phyloP scores from a whole-genome alignment of 1,140 invertebrate genomes.

The Dendroctonus ponderosae region DNA sequence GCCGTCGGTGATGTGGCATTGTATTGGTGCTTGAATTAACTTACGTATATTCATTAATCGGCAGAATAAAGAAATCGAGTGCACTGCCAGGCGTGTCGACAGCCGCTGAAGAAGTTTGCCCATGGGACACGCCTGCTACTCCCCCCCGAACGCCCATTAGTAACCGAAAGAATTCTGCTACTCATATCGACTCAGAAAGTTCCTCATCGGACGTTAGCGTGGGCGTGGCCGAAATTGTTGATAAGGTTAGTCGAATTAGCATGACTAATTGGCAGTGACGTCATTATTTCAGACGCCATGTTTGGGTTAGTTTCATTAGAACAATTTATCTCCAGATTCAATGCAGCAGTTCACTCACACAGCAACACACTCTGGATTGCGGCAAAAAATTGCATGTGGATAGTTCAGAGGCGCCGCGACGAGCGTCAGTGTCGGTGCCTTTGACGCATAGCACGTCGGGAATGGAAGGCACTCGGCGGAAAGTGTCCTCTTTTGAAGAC shows the following conservation, averaged over 20 bases:
- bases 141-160: constrained; percentile 44
- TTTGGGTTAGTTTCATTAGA: too few relatives aligned
- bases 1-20: too few relatives aligned
- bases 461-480: constrained; percentile 37
- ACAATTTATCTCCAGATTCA: constrained; percentile 32
- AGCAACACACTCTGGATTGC: constrained; percentile 62
- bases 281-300: too few relatives aligned
- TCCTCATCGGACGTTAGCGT: constrained; percentile 72
- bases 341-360: constrained; percentile 55
- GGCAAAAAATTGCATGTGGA: constrained; percentile 50
- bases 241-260: constrained; percentile 49
- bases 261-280: too few relatives aligned
- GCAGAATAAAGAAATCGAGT: constrained; percentile 47
- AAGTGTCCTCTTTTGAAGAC: constrained; percentile 54
- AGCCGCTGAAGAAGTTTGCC: constrained; percentile 63
- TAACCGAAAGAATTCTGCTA: constrained; percentile 55
- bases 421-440: constrained; percentile 53
- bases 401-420: constrained; percentile 45
- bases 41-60: too few relatives aligned
- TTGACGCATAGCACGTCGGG: constrained; percentile 41
- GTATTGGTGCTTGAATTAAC: too few relatives aligned
- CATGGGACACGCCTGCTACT: constrained; percentile 59
- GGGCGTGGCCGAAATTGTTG: constrained; percentile 59
- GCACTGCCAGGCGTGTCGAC: constrained; percentile 52
- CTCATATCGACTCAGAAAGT: constrained; percentile 58